These are phyloP conservation scores for Tipula lateralis DNA, from an alignment of 2,888 invertebrate genomes.

Conservation along the genomic window DNA sequence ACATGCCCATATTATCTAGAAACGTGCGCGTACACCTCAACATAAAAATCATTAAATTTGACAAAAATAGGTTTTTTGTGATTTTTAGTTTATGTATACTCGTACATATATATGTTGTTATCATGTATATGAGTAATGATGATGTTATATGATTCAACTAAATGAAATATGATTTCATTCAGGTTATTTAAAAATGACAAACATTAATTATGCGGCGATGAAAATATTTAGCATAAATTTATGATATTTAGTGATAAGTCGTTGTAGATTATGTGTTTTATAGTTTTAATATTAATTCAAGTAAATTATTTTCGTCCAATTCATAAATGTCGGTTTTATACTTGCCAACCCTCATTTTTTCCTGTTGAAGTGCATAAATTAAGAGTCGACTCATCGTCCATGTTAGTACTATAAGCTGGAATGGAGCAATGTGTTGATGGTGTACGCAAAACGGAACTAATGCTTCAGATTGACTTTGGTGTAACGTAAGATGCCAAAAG, in stretches of 20 bases:
- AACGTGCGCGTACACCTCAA: slow-evolving; percentile 11
- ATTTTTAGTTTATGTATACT: neutral
- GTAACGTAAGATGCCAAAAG: too few relatives aligned
- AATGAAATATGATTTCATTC: neutral
- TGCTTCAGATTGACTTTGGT: too few relatives aligned
- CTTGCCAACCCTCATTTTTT: too few relatives aligned
- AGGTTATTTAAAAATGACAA: neutral
- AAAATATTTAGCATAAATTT: neutral
- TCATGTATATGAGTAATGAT: neutral
- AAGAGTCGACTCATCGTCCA: too few relatives aligned
- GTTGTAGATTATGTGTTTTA: neutral
- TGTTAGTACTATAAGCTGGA: too few relatives aligned
- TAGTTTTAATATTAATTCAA: neutral
- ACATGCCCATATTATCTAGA: neutral
- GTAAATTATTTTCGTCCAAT: neutral
- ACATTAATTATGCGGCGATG: neutral
- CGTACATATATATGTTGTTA: neutral
- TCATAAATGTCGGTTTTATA: too few relatives aligned
- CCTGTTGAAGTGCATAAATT: too few relatives aligned
- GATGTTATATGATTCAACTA: neutral
- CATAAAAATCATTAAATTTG: neutral
- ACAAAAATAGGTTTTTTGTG: neutral
- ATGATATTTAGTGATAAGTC: neutral
- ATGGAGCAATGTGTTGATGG: too few relatives aligned
- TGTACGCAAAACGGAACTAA: too few relatives aligned